Conservation (phyloP, 2,888 invertebrate genomes). For the Mesorhabditis spiculigera region DNA sequence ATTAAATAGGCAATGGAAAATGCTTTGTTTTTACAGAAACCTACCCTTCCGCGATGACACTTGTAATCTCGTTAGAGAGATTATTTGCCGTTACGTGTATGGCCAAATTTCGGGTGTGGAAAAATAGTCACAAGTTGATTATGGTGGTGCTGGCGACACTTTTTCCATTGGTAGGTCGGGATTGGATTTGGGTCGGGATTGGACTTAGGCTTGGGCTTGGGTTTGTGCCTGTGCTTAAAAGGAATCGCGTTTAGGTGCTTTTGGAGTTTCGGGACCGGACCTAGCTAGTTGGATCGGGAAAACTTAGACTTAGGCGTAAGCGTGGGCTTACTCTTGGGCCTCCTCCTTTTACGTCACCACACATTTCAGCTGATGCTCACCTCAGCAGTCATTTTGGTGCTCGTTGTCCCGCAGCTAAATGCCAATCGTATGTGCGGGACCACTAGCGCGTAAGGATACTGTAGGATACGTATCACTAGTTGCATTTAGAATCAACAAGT, state of each 20-base stretch:
- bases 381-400: background rate
- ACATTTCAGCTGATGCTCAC: slow-evolving; percentile 3
- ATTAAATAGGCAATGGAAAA: background rate
- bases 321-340: too few relatives aligned
- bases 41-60: background rate
- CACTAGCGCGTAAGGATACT: background rate
- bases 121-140: background rate
- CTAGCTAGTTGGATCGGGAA: too few relatives aligned
- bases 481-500: background rate
- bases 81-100: background rate
- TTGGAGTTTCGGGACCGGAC: background rate
- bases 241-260: background rate
- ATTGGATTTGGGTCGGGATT: too few relatives aligned
- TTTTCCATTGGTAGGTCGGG: background rate
- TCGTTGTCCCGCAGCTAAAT: background rate
- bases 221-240: too few relatives aligned
- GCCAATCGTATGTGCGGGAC: slow-evolving; percentile 1
- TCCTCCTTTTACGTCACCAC: too few relatives aligned
- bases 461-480: background rate
- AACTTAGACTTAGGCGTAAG: too few relatives aligned
- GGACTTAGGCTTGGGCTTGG: too few relatives aligned
- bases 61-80: background rate
- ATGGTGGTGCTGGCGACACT: background rate
- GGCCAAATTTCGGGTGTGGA: slow-evolving; percentile 3
- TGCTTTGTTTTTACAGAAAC: background rate